A percentile compares a stretch with the other conserved stretches of the same genome.
phyloP scores from a whole-genome alignment of 2,888 invertebrate genomes.

The Pristionchus entomophagus region DNA sequence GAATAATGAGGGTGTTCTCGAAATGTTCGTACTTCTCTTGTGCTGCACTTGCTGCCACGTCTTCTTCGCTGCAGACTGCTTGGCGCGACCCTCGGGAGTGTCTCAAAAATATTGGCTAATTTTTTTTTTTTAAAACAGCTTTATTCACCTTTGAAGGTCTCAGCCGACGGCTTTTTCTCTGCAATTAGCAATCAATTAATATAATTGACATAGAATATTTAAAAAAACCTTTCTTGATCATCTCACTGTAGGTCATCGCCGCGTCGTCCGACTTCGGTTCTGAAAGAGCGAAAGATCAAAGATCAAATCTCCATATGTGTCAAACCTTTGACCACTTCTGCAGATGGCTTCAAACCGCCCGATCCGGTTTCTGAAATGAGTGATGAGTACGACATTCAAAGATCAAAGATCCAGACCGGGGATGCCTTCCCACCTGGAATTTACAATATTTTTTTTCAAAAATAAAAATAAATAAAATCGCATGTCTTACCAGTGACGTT shows the following conservation, averaged over 20 bases:
- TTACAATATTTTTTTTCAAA: no score
- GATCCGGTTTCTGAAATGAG: background rate
- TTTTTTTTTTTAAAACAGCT: no score
- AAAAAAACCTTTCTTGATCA: conserved; percentile 20
- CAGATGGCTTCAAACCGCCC: background rate
- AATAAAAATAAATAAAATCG: background rate
- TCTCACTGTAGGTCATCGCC: background rate
- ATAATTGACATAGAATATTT: no score
- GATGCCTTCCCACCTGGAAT: no score
- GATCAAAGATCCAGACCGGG: no score
- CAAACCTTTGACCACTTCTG: conserved; percentile 3
- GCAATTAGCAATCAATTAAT: background rate
- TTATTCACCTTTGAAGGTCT: background rate
- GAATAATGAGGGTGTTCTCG: no score
- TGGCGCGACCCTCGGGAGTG: background rate
- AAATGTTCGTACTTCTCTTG: background rate
- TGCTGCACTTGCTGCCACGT: conserved; percentile 29
- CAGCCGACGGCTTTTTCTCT: background rate
- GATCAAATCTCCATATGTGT: no score
- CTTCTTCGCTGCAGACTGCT: background rate
- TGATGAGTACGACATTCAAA: no score
- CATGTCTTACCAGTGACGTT: background rate
- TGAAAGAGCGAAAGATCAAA: no score
- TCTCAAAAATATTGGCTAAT: no score
- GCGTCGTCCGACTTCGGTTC: background rate